Percentiles rank a stretch among this genome's conserved stretches.
phyloP scores from a whole-genome alignment of 92 coral and sea anemone species.

The Virgularia gustaviana region DNA sequence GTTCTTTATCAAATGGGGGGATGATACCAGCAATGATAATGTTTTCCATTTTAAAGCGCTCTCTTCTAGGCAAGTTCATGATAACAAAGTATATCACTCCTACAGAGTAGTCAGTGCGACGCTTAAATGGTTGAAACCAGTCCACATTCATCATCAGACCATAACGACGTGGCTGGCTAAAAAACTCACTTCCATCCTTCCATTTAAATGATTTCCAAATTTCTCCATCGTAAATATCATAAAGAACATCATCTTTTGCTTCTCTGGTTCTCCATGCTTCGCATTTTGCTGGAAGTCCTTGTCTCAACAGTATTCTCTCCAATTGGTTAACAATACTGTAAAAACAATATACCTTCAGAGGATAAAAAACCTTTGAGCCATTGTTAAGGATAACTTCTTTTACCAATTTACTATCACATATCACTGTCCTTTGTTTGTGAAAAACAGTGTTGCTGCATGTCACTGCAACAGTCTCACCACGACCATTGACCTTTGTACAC shows the following conservation, averaged over 20 bases:
- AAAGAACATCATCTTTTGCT: conserved; percentile 12
- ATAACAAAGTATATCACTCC: conserved; percentile 63
- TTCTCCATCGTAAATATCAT: conserved; percentile 52
- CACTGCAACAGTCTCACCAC: too few species aligned
- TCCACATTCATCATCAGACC: conserved; percentile 62
- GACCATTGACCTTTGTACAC: too few species aligned
- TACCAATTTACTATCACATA: conserved; percentile 44
- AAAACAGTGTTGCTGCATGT: too few species aligned
- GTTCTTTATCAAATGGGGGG: conserved; percentile 37
- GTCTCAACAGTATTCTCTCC: conserved; percentile 44
- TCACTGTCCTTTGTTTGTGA: too few species aligned
- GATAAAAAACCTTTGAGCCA: too few species aligned
- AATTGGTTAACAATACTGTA: conserved; percentile 55
- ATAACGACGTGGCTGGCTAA: conserved; percentile 36
- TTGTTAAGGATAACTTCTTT: conserved; percentile 37
- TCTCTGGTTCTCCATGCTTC: conserved; percentile 51
- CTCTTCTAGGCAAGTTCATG: conserved; percentile 56
- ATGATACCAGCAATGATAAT: conserved; percentile 53
- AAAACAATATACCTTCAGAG: conserved; percentile 58
- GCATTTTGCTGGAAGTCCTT: conserved; percentile 54
- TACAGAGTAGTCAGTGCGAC: conserved; percentile 55
- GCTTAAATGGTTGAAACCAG: conserved; percentile 64
- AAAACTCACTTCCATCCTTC: conserved; percentile 49
- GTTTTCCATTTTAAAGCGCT: conserved; percentile 55
- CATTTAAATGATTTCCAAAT: conserved; percentile 50